A percentile compares a stretch with the other conserved stretches of the same genome.
phyloP scores from a whole-genome alignment of 2,797 vertebrate species.

The Coilia nasus region DNA sequence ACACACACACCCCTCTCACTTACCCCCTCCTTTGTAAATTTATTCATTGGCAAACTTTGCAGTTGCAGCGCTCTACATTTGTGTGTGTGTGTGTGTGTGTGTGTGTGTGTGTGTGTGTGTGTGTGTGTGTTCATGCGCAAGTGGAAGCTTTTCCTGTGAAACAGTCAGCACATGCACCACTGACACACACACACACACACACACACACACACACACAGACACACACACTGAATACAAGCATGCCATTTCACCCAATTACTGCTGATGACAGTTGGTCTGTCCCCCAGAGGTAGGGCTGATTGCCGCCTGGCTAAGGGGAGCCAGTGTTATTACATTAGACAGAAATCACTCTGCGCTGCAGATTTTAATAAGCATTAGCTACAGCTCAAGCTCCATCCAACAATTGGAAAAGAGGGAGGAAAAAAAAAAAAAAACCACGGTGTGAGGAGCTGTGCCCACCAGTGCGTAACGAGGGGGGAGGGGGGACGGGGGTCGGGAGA shows the following conservation, averaged over 20 bases:
- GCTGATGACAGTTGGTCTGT: slow-evolving; percentile 33
- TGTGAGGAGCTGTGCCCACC: slow-evolving; percentile 1
- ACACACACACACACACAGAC: background rate
- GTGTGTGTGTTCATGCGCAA: background rate
- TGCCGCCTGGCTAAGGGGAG: slow-evolving; percentile 42
- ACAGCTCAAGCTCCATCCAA: slow-evolving; percentile 40
- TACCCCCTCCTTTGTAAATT: background rate
- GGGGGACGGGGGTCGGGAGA: background rate
- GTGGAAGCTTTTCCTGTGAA: background rate
- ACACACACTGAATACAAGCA: background rate
- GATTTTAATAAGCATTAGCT: slow-evolving; percentile 58
- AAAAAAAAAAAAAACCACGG: background rate
- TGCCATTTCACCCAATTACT: slow-evolving; percentile 54
- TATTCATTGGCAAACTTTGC: slow-evolving; percentile 17
- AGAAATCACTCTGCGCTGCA: slow-evolving; percentile 44
- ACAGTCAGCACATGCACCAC: background rate
- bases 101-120: background rate
- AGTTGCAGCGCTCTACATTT: background rate
- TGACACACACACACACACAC: background rate
- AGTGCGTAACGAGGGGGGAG: slow-evolving; percentile 6
- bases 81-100: background rate
- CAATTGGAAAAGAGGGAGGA: slow-evolving; percentile 36
- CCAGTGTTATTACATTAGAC: slow-evolving; percentile 51
- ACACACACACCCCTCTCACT: background rate
- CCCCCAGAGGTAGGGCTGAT: slow-evolving; percentile 38